Base-by-base conservation (phyloP, 2,113 vertebrate species). In the Poeciliopsis retropinna region DNA sequence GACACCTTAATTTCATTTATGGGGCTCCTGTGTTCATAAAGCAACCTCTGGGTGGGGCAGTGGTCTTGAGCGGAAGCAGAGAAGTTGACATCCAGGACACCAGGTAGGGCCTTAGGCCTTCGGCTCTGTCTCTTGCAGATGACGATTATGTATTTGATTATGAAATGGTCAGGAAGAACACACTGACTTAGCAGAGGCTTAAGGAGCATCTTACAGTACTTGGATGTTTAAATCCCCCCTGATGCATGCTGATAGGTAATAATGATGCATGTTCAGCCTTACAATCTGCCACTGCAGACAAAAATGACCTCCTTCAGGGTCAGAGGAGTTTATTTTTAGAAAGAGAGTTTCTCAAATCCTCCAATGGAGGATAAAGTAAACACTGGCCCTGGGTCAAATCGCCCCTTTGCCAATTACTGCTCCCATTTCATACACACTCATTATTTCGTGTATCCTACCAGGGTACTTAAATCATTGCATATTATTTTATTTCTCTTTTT, bases 1-100 rank as follows among this genome's bases (percentile, higher is more conserved):
- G 94, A 95, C 95, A 95, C 94, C 94, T 94, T 95, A 94, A 95
- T 95, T 95, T 95, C 93, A 95, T 95, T 95, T 95, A 95, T 94
- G 91, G 92, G 92, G 92, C 94, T 93, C 93, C 91, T 94, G 95
- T 90, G 85, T 93, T 94, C 91, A 92, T 90, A 91, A 94, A 93
- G 90, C 91, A 91, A 94, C 91, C 93, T 93, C 93, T 93, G 92
- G 92, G 92, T 92, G 92, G 90, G 90, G 91, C 91, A 92, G 92
- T 91, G 91, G 93, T 91, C 89, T 88, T 92, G 88, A 87, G 89
- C 84, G 82, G 92, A 94, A 93, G 82, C 85, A 71, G 83, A 0
- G 41, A 90, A 91, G 85, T 88, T 87, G 81, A 91, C 82, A 89
- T 92, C 85, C 91, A 91, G 89, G 88, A 91, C 85, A 87, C 78